A percentile compares a stretch with the other conserved stretches of the same genome.
Evolutionary conservation across 2,113 vertebrate species (phyloP).

Genomic region (Bucco capensis): DNA sequence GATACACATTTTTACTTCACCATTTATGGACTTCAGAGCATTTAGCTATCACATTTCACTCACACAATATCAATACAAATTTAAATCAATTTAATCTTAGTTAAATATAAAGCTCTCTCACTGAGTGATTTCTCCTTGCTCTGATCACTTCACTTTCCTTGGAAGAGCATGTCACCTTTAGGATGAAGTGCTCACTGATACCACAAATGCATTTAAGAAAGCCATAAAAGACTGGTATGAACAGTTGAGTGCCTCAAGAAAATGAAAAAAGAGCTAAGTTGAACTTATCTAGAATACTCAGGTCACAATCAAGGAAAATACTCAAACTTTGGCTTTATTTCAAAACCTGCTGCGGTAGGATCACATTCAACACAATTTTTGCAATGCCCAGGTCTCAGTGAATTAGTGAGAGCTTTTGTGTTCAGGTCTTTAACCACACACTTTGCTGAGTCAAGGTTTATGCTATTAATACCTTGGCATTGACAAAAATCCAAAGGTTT

Average conservation of each 20-base stretch:
- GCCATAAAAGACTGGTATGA: background rate
- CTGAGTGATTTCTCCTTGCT: background rate
- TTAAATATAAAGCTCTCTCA: background rate
- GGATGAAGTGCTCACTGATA: background rate
- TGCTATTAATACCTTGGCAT: background rate
- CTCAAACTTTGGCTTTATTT: background rate
- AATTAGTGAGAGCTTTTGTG: rapidly evolving
- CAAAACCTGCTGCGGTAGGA: background rate
- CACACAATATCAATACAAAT: background rate
- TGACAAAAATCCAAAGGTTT: background rate
- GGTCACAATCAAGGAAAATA: background rate
- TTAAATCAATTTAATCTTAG: background rate
- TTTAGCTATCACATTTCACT: background rate
- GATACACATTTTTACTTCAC: background rate
- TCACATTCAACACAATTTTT: background rate
- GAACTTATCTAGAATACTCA: background rate
- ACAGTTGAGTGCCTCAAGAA: background rate
- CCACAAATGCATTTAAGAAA: background rate
- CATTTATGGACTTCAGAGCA: background rate
- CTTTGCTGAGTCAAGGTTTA: background rate
- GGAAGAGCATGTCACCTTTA: background rate
- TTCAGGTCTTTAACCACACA: background rate
- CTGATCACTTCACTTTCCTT: background rate
- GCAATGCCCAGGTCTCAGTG: background rate
- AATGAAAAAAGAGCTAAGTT: background rate